Base-by-base conservation (phyloP, 2,888 invertebrate species). In the Pristionchus maxplancki region DNA sequence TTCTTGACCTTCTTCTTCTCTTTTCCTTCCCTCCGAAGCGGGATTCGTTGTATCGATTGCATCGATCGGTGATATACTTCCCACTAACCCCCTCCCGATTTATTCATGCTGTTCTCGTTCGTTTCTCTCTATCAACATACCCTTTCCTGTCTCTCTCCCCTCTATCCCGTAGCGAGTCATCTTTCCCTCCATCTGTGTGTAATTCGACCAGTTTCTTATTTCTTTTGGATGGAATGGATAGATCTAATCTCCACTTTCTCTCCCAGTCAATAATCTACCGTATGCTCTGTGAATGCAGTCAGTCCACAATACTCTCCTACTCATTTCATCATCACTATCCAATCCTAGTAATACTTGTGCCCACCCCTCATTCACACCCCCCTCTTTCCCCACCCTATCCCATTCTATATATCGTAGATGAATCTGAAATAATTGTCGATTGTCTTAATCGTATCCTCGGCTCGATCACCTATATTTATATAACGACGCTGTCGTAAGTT, bases 281-380 rank as follows among this genome's bases (percentile, higher is more conserved):
- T 67, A 67, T 67, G 64, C 64, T 67, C 74, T 74, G 74, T 74
- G 74, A 74, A 74, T 74, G 74, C 81, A 50, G 58, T 62, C 81
- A 50, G 58, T 62, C 37, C 28, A 81, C 28, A 17, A 28, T n/a
- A 6, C 84, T 84, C 84, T 62, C 28, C 58, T 58, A 40, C 48
- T 62, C 84, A 84, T 62, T 88, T 74, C 88, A 88, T 44, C 67
- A 88, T 50, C 50, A 48, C 81, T 48, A 81, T 81, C 81, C 81
- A 50, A 81, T 48, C 37, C 81, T 81, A 81, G 50, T 31, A 81
- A 48, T 50, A 48, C 84, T 62, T 84, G 58, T 84, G 48, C n/a
- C 83, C 20, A 34, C 84, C 84, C 34, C 48, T 58, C 81, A 48
- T 17, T 13, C 37, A 24, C 71, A 71, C 13, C 20, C 81, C 44